Evolutionary conservation across 1,140 invertebrate species (phyloP), one percentile per base, ranked within the genome.

Genomic region (Mesaphorura yosii): DNA sequence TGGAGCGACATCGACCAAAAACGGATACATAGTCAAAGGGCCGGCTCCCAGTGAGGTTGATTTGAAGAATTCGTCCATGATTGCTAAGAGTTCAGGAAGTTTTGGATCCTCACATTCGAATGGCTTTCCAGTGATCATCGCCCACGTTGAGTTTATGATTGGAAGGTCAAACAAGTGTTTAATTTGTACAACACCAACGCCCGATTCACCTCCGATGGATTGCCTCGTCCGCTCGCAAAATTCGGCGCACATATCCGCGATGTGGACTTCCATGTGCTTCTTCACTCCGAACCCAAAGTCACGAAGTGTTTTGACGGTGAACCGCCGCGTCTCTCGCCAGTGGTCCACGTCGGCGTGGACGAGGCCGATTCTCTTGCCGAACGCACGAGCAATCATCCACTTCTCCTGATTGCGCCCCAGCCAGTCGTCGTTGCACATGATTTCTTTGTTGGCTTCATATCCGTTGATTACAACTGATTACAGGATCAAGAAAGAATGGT

Each of bases 91-190:
- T n/a, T 39, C 22, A 1, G 42, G 22, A 6, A 55, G 38, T 25
- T 49, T 39, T 17, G 31, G 45, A 42, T 55, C 53, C 4, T 49
- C 34, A 17, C 26, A n/a, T 12, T 4, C 12, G 29, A 55, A 55
- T 14, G 10, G 22, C 15, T 23, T 17, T 2, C 34, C 53, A 5
- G 17, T 42, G 7, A 48, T 26, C 34, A 55, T 48, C 22, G 17
- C 20, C 53, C 53, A 55, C 7, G 46, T 28, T 10, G 42, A 26
- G 34, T 55, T 55, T 12, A 55, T 23, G 3, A 49, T 17, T 4
- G 27, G 20, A 2, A 48, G 25, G n/a, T 48, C 26, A 31, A 55
- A 55, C 1, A 47, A 34, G 7, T 15, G 10, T 10, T 34, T 34
- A n/a, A 34, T n/a, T 10, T 10, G 31, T 10, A 34, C n/a, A 10